Evolutionary conservation across 2,888 invertebrate species (phyloP).

Genomic region (Tetragonisca angustula): DNA sequence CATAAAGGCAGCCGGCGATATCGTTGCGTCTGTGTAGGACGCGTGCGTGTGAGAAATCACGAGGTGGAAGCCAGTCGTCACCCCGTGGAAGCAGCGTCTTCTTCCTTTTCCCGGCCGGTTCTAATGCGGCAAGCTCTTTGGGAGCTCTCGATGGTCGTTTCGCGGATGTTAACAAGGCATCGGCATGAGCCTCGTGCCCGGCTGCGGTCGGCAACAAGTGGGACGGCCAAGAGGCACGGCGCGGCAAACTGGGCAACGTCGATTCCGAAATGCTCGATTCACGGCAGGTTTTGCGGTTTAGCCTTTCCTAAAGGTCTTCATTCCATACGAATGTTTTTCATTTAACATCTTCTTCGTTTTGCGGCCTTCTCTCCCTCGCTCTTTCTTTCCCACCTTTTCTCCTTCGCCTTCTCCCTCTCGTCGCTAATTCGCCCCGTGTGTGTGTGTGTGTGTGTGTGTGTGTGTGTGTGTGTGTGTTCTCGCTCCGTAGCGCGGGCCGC

Average conservation of each 20-base stretch:
- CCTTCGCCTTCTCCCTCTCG: background rate
- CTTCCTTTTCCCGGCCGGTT: slow-evolving; percentile 60
- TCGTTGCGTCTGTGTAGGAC: slow-evolving; percentile 22
- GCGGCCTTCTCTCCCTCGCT: background rate
- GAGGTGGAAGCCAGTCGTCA: slow-evolving; percentile 47
- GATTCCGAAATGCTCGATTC: slow-evolving; percentile 66
- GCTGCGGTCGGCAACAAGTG: slow-evolving; percentile 73
- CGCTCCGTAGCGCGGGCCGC: background rate
- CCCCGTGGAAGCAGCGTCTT: slow-evolving; percentile 41
- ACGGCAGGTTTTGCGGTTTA: slow-evolving; percentile 70
- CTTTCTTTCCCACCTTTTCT: background rate
- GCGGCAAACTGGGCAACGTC: slow-evolving; percentile 54
- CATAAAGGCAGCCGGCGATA: slow-evolving; percentile 30
- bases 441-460: too few species aligned
- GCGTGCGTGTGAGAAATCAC: slow-evolving; percentile 37
- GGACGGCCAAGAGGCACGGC: slow-evolving; percentile 64
- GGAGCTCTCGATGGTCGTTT: slow-evolving; percentile 80
- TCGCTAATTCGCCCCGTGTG: background rate
- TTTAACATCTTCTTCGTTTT: slow-evolving; percentile 27
- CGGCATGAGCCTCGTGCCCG: slow-evolving; percentile 81
- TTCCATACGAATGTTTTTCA: slow-evolving; percentile 27
- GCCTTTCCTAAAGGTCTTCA: slow-evolving; percentile 63
- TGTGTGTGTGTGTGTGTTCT: too few species aligned
- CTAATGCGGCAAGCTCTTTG: slow-evolving; percentile 82
- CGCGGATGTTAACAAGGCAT: slow-evolving; percentile 83